Evolutionary conservation across 2,113 vertebrate species (phyloP).

Genomic region (Odobenus rosmarus): DNA sequence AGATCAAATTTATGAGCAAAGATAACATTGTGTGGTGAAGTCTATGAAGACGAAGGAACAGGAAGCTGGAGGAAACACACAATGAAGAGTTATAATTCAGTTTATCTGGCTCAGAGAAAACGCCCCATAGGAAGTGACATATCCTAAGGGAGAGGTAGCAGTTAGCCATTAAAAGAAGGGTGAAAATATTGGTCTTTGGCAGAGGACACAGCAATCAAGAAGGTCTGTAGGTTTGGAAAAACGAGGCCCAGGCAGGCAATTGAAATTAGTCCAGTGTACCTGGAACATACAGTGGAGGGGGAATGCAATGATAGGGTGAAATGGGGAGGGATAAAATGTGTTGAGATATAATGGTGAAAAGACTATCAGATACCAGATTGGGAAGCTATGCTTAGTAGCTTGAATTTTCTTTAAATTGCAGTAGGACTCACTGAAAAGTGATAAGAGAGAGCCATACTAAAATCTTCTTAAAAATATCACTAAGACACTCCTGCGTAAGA

Average conservation of each 20-base stretch:
- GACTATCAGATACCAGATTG: not conserved
- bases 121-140: not conserved
- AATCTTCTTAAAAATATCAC: not conserved
- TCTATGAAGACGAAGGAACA: not conserved
- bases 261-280: not conserved
- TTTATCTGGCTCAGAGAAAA: not conserved
- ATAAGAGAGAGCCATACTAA: not conserved
- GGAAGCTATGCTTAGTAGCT: not conserved
- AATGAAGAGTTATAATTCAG: not conserved
- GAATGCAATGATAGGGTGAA: not conserved
- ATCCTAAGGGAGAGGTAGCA: not conserved
- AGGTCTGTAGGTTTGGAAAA: not conserved
- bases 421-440: not conserved
- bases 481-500: not conserved
- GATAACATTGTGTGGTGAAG: not conserved
- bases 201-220: not conserved
- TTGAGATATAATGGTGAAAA: not conserved
- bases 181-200: not conserved
- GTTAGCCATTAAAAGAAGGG: not conserved
- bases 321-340: not conserved
- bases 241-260: not conserved
- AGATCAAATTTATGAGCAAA: not conserved
- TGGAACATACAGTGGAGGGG: rapidly evolving
- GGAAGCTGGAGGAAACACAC: not conserved
- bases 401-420: not conserved